Conservation (phyloP, 1,140 invertebrate species). For the Drosophila nebulosa region DNA sequence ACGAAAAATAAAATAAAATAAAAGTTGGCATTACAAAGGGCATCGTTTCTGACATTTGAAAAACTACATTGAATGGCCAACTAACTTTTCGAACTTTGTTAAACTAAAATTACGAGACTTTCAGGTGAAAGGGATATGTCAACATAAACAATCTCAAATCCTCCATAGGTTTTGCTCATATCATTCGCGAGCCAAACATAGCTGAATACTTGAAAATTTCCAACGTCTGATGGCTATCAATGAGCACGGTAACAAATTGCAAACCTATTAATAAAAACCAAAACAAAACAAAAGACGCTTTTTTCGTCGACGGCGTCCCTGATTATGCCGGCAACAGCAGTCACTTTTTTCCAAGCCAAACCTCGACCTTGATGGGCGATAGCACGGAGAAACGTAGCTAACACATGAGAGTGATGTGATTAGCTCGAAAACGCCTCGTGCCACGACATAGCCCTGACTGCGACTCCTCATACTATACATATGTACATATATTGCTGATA, state of each 20-base stretch:
- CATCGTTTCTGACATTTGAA: neutral
- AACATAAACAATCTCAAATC: too few species aligned
- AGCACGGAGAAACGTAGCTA: conserved; percentile 26
- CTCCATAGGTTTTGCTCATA: neutral
- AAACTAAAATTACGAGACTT: too few species aligned
- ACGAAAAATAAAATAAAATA: neutral
- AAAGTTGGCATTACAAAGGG: neutral
- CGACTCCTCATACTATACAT: neutral
- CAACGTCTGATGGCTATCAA: neutral
- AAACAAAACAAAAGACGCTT: conserved; percentile 55
- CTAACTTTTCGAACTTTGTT: neutral
- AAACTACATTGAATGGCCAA: neutral
- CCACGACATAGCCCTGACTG: conserved; percentile 16
- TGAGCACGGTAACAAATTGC: conserved; percentile 44
- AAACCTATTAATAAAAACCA: conserved; percentile 53
- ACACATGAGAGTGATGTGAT: conserved; percentile 61
- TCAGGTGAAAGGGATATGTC: too few species aligned
- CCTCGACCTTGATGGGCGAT: conserved; percentile 58
- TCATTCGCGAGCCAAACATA: neutral
- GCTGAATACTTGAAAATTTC: neutral
- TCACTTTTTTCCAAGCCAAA: conserved; percentile 28
- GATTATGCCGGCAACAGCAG: conserved; percentile 45
- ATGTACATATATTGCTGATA: conserved; percentile 15
- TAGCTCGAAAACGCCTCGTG: conserved; percentile 44
- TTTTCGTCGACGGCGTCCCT: conserved; percentile 22